Evolutionary conservation across 2,888 invertebrate species (phyloP).

Genomic region (Drosophila putrida): DNA sequence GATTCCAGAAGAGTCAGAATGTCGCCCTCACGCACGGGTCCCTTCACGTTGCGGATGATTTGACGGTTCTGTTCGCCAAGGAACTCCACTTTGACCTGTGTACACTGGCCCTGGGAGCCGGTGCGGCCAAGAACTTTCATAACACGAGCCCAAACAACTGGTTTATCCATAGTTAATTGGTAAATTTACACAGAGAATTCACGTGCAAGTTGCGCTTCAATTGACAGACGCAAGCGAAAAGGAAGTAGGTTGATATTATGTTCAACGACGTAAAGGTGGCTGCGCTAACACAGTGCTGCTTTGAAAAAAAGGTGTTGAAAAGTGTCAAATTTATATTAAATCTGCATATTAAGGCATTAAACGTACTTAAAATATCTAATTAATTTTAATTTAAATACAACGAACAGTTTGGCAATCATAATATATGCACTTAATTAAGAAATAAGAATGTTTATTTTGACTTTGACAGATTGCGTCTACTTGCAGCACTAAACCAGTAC

Average conservation of each 20-base stretch:
- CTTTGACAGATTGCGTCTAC: slow-evolving; percentile 26
- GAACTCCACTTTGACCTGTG: slow-evolving; percentile 99
- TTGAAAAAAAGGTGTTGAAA: slow-evolving; percentile 21
- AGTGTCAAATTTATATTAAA: not conserved
- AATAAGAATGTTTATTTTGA: not conserved
- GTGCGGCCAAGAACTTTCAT: slow-evolving; percentile 99
- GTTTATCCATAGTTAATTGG: slow-evolving; percentile 90
- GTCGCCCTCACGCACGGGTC: slow-evolving; percentile 99
- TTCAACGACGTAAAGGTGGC: slow-evolving; percentile 52
- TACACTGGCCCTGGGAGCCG: slow-evolving; percentile 99
- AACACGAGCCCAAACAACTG: slow-evolving; percentile 95
- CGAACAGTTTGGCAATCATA: not conserved
- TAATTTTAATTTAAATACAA: not conserved
- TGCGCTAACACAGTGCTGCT: slow-evolving; percentile 52
- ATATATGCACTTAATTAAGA: fast-evolving
- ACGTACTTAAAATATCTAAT: not conserved
- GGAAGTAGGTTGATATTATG: slow-evolving; percentile 62
- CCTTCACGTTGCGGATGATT: slow-evolving; percentile 99
- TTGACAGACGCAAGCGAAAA: slow-evolving; percentile 82
- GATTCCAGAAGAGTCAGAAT: slow-evolving; percentile 99
- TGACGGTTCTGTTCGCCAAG: slow-evolving; percentile 98
- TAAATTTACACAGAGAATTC: slow-evolving; percentile 73
- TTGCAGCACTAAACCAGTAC: not conserved
- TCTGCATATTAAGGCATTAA: not conserved
- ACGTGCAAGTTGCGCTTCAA: slow-evolving; percentile 75